Base-by-base conservation (phyloP, 2,797 vertebrate genomes). In the Pygocentrus nattereri region DNA sequence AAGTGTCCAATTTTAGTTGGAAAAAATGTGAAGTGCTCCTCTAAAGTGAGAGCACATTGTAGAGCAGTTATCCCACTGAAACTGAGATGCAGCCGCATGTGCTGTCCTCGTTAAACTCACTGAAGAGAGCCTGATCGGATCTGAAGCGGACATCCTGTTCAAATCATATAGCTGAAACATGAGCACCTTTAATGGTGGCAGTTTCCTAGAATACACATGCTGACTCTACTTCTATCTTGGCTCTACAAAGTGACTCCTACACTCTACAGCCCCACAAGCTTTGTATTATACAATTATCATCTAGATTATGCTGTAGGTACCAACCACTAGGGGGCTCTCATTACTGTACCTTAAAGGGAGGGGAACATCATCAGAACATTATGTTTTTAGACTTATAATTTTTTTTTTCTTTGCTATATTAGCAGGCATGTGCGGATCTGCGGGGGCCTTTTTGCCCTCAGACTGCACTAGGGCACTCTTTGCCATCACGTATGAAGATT, bases 151-250 rank as follows among this genome's bases (percentile, higher is more conserved):
- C 47, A 16, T 27, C 34, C 50, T 73, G 25, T 73, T 73, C 49
- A 54, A 27, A 38, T 79, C 56, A 72, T 62, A 64, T 1, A 3
- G 1, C 11, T 62, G 56, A 61, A 79, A 71, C 58, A 23, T 49
- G 67, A 61, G 34, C 7, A 0, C 30, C 71, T 49, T 58, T 11
- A n/a, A 61, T 11, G 25, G 16, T 12, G 38, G 38, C 12, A 16
- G n/a, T 70, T 79, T 79, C 47, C 56, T 61, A 71, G 4, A 79
- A 47, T 41, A 41, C 64, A 38, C 30, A 67, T 41, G 34, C 64
- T 34, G 30, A 34, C 8, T 19, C 64, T 67, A 21, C 64, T 34
- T 12, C 64, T 3, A 19, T 11, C 58, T 27, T 1, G 58, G 61
- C 30, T 11, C 62, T 30, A 31, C 18, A 21, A 27, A 64, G 30